Conservation (phyloP, 2,113 vertebrate species). For the Pteruthius melanotis region DNA sequence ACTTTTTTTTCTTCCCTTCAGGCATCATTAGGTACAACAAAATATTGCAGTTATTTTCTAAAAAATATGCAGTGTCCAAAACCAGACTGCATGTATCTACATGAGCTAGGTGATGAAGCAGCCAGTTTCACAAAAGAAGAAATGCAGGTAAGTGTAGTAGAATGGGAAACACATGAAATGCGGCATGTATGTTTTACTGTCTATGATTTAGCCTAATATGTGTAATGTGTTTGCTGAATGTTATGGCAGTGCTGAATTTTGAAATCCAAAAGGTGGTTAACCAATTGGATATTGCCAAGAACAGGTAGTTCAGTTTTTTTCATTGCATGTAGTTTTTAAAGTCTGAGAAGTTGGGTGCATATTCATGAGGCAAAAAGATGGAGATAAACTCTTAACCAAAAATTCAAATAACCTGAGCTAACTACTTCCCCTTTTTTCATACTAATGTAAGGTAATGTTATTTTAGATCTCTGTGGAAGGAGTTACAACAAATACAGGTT, state of each 20-base stretch:
- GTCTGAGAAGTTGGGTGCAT: neutral
- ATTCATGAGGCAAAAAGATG: neutral
- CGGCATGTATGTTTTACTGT: neutral
- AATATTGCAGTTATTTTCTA: slow-evolving; percentile 99
- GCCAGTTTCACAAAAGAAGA: slow-evolving; percentile 99
- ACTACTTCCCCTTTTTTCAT: neutral
- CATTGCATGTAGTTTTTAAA: neutral
- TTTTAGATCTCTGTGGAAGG: neutral
- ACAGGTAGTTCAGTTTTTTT: neutral
- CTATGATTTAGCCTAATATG: neutral
- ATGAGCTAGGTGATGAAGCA: slow-evolving; percentile 97
- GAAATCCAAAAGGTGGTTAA: neutral
- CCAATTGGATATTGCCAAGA: neutral
- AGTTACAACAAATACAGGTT: neutral
- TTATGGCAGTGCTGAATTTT: neutral
- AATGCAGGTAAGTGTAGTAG: slow-evolving; percentile 87
- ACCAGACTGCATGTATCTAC: slow-evolving; percentile 99
- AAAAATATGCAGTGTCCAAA: slow-evolving; percentile 99
- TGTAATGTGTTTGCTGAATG: neutral
- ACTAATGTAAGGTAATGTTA: neutral
- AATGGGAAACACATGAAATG: neutral
- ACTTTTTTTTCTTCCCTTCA: slow-evolving; percentile 43
- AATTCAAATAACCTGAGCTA: neutral
- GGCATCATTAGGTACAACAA: slow-evolving; percentile 99
- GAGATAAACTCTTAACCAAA: neutral